Percentiles rank a stretch among this genome's conserved stretches.
Conservation (phyloP, 1,140 invertebrate genomes). For the Arion vulgaris region DNA sequence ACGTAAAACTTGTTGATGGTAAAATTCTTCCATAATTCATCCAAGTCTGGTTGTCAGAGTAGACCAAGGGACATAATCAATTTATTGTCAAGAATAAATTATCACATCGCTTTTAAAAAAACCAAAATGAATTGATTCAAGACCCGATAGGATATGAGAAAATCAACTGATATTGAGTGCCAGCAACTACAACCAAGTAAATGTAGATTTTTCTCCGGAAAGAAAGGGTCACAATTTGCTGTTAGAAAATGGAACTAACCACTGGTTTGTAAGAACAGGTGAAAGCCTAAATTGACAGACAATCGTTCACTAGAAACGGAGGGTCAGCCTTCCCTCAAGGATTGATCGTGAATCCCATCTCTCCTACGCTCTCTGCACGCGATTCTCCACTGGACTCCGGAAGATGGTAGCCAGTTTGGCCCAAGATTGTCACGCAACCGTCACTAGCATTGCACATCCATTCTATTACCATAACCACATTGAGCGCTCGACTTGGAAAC, state of each 20-base stretch:
- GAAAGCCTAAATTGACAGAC: constrained; percentile 25
- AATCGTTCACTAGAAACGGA: constrained; percentile 19
- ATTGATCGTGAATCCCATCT: constrained; percentile 19
- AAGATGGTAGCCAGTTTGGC: constrained; percentile 12
- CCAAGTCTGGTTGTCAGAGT: background rate
- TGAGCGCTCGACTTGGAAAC: background rate
- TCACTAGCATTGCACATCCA: background rate
- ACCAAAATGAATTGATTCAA: background rate
- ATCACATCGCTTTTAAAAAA: background rate
- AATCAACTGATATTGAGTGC: background rate
- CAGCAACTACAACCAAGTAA: background rate
- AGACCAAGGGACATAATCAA: background rate
- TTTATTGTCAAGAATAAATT: constrained; percentile 5
- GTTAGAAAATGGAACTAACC: constrained; percentile 10
- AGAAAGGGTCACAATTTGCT: background rate
- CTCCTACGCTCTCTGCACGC: background rate
- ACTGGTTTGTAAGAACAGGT: constrained; percentile 11
- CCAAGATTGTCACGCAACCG: constrained; percentile 19
- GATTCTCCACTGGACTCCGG: constrained; percentile 18
- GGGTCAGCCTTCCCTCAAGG: background rate
- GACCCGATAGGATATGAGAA: background rate
- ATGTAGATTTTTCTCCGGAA: constrained; percentile 14
- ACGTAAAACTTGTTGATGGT: no score
- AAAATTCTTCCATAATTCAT: no score
- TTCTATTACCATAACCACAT: constrained; percentile 20